phyloP scores from a whole-genome alignment of 2,797 vertebrate species.

The Knipowitschia caucasica region DNA sequence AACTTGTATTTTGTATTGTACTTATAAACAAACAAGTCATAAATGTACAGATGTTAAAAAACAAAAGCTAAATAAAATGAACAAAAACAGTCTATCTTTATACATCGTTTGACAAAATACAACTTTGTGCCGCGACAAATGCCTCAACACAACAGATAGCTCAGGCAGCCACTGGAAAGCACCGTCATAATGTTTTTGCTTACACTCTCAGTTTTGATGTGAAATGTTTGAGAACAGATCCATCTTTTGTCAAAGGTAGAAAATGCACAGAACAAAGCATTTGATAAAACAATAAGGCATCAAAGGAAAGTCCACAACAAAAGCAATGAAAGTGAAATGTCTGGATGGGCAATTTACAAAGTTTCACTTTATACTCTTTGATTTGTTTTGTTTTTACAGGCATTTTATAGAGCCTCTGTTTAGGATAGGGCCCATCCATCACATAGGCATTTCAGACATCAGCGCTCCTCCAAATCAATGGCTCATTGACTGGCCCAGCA shows the following conservation, averaged over 20 bases:
- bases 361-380: conserved; percentile 34
- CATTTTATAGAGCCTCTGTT: conserved; percentile 26
- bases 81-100: neutral
- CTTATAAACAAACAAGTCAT: no score
- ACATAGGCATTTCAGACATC: conserved; percentile 58
- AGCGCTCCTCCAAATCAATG: conserved; percentile 67
- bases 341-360: conserved; percentile 35
- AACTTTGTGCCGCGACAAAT: conserved; percentile 4
- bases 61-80: no score
- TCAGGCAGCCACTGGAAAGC: conserved; percentile 2
- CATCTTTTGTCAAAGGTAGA: conserved; percentile 20
- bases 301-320: conserved; percentile 35
- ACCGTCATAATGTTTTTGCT: conserved; percentile 1
- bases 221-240: conserved; percentile 46
- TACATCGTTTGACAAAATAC: neutral
- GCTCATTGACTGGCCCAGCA: conserved; percentile 68
- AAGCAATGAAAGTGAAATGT: conserved; percentile 19
- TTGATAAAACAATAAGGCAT: conserved; percentile 25
- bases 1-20: no score
- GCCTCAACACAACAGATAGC: conserved; percentile 21
- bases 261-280: conserved; percentile 12
- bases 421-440: conserved; percentile 65
- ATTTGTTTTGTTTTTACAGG: conserved; percentile 41
- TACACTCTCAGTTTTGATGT: conserved; percentile 46
- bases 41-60: no score